Conservation (phyloP, 2,888 invertebrate genomes). For the Stenchaetothrips biformis region DNA sequence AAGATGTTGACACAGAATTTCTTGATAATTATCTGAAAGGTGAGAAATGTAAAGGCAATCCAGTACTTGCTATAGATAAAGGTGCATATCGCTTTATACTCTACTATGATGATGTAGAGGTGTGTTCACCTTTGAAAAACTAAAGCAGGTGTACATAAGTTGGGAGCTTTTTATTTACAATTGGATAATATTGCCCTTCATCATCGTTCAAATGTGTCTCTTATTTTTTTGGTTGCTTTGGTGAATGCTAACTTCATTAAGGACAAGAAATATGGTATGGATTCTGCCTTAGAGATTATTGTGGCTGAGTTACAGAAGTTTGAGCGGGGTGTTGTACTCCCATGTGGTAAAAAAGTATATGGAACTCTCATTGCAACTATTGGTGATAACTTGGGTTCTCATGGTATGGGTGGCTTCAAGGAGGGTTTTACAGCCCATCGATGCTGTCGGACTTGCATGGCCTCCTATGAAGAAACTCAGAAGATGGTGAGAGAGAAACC, state of each 20-base stretch:
- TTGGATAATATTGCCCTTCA: not conserved
- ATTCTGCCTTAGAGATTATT: not conserved
- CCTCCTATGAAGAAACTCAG: not conserved
- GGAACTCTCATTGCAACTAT: conserved; percentile 4
- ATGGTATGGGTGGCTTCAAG: conserved; percentile 7
- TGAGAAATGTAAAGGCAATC: not conserved
- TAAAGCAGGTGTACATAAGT: not conserved
- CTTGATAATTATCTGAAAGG: not conserved
- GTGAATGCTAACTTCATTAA: not conserved
- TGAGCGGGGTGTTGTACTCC: not conserved
- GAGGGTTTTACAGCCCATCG: conserved; percentile 16
- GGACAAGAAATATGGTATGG: not conserved
- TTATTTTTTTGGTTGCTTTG: not conserved
- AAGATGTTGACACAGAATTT: not conserved
- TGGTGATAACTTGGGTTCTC: conserved; percentile 21
- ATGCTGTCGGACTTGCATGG: not conserved
- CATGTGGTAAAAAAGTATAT: not conserved
- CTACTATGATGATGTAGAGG: not conserved
- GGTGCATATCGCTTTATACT: not conserved
- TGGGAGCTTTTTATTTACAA: not conserved
- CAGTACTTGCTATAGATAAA: not conserved
- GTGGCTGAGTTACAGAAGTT: not conserved
- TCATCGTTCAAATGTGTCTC: not conserved
- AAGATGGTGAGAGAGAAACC: not conserved
- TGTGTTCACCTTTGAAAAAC: not conserved